A percentile compares a stretch with the other conserved stretches of the same genome.
Conservation (phyloP, 2,113 vertebrate genomes). For the Cryptotis parvus region DNA sequence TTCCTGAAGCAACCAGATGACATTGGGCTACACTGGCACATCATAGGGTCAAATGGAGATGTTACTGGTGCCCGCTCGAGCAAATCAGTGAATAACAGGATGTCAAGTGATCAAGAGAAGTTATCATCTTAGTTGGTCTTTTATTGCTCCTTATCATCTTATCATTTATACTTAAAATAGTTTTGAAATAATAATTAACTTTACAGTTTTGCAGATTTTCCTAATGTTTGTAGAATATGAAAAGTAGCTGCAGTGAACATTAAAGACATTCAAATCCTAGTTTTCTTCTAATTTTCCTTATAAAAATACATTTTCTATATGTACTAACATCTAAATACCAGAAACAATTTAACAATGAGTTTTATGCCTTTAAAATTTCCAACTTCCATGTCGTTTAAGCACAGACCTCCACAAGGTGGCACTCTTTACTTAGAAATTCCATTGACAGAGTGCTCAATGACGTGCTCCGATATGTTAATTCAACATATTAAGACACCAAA, state of each 20-base stretch:
- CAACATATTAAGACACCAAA: neutral
- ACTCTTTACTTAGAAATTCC: constrained; percentile 80
- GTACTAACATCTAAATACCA: neutral
- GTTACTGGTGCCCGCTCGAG: too few relatives aligned
- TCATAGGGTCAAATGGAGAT: too few relatives aligned
- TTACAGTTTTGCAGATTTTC: neutral
- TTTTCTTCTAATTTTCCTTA: neutral
- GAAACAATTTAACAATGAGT: constrained; percentile 9
- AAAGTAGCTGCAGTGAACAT: neutral
- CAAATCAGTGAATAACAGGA: too few relatives aligned
- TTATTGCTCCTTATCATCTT: neutral
- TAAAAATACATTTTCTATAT: constrained; percentile 3
- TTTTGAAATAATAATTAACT: neutral
- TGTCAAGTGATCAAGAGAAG: too few relatives aligned
- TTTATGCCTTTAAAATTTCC: neutral
- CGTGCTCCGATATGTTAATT: neutral
- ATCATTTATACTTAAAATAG: neutral
- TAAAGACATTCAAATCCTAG: neutral
- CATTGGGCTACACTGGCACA: too few relatives aligned
- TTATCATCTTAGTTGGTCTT: neutral
- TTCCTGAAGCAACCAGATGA: too few relatives aligned
- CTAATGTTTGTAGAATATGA: neutral
- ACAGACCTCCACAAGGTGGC: constrained; percentile 83
- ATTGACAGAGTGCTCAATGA: neutral
- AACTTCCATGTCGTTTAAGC: constrained; percentile 17